Base-by-base conservation (phyloP, 2,113 vertebrate genomes). In the Pollachius pollachius region DNA sequence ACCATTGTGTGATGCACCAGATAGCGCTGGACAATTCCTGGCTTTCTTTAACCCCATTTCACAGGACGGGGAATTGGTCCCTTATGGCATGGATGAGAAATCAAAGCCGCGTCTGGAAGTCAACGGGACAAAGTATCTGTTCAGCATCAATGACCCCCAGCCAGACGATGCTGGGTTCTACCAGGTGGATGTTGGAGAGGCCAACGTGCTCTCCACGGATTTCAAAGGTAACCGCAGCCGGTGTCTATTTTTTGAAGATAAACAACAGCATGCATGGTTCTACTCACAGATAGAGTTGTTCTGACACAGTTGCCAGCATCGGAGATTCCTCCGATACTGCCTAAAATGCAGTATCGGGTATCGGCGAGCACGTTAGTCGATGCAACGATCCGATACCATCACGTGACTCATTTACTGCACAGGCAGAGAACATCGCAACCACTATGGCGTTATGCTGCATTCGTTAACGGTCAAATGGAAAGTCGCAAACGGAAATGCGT, bases 121-220 rank as follows among this genome's bases (percentile, higher is more conserved):
- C 56, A 72, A 75, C 16, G 95, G 94, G 15, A 93, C 85, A 1
- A 94, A 73, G 6, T 96, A 94, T 41, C 9, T 72, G 15, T 98
- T 98, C 86, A 93, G 83, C 15, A 84, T 96, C 76, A 93, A 88
- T 0, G 88, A 96, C 18, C 87, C 91, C 76, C 73, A 81, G 16
- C 91, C 88, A 0, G 94, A 95, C 57, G 96, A 98, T 9, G 92
- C 94, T 1, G 96, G 96, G 1, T 25, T 96, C 4, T 98, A 98
- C 78, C 94, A 95, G 82, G 86, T 98, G 77, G 90, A 90, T 78
- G 94, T 97, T 78, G 94, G 95, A 61, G 93, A 94, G 0, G 71
- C 86, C 0, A 93, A 92, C 21, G 54, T 97, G 65, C 94, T 97
- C 76, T 85, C 94, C 63, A 95, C 95, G 0, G 92, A 94, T 8